Evolutionary conservation across 1,140 invertebrate genomes (phyloP).

Genomic region (Whitmania pigra): DNA sequence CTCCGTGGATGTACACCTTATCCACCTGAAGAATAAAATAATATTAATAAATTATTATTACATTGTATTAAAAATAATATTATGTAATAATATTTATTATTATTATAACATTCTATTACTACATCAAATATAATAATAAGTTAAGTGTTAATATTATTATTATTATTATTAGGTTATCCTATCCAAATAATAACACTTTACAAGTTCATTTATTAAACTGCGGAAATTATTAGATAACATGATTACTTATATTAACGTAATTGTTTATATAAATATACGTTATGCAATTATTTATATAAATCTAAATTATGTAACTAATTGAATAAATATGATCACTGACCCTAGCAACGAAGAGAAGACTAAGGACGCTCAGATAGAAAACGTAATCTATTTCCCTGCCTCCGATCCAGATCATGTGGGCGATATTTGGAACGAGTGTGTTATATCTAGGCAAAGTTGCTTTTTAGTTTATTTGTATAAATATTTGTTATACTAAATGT

Average conservation of each 20-base stretch:
- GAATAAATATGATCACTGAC: neutral
- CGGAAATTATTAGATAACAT: too few relatives aligned
- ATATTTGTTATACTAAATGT: too few relatives aligned
- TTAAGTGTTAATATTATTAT: neutral
- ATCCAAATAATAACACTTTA: neutral
- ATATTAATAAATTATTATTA: too few relatives aligned
- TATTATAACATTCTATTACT: too few relatives aligned
- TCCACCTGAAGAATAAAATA: constrained; percentile 11
- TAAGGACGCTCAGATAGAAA: constrained; percentile 25
- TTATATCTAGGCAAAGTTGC: constrained; percentile 7
- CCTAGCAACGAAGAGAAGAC: constrained; percentile 23
- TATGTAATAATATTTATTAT: too few relatives aligned
- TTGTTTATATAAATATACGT: too few relatives aligned
- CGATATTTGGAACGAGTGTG: constrained; percentile 25
- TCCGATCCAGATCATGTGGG: constrained; percentile 26
- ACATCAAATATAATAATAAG: too few relatives aligned
- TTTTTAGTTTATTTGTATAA: neutral
- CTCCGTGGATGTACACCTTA: constrained; percentile 24
- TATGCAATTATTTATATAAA: too few relatives aligned
- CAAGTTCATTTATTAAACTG: neutral
- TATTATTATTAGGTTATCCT: neutral
- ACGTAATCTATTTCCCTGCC: constrained; percentile 23
- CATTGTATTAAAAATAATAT: too few relatives aligned
- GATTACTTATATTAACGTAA: too few relatives aligned
- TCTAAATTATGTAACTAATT: too few relatives aligned